Evolutionary conservation across 1,140 invertebrate species (phyloP), one percentile per base, ranked within the genome.

Genomic region (Octopus sinensis): DNA sequence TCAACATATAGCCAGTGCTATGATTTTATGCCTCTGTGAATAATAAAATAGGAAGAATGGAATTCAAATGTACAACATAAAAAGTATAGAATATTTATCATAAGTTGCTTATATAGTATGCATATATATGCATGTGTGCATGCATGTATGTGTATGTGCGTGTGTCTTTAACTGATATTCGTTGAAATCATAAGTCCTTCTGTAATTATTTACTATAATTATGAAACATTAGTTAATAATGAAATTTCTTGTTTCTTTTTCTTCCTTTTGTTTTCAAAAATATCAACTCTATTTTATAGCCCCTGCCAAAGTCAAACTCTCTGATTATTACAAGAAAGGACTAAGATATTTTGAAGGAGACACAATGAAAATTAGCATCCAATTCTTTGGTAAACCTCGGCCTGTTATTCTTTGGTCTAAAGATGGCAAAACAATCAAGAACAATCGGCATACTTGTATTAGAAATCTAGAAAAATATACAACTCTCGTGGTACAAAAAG

Each of bases 341-440:
- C 96, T 97, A 1, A 98, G 95, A 93, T 99, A 98, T 91, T 97
- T 98, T 90, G 97, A 98, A 90, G 97, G 97, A 79, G 96, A 98
- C 89, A 98, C 97, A 87, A 96, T 99, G 13, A 94, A 97, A n/a
- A 94, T 99, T 82, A 98, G 98, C 91, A 96, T 99, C 86, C 97
- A 98, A 73, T 99, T 99, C 92, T 98, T 96, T 88, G 98, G 97
- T 1, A 96, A 95, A 89, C 98, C 98, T 0, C 95, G 95, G 87
- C 97, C 97, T 5, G 95, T 94, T 86, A 95, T 98, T 83, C 95
- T 94, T 9, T 99, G 98, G 98, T 93, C 95, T 7, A 93, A 95
- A 82, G 97, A 99, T 86, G 96, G 96, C 53, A 96, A 99, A 91
- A 94, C 94, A 73, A 96, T 99, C 83, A 96, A 98, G 90, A 95